Conservation (phyloP, 1,140 invertebrate genomes). For the Ostrea edulis region DNA sequence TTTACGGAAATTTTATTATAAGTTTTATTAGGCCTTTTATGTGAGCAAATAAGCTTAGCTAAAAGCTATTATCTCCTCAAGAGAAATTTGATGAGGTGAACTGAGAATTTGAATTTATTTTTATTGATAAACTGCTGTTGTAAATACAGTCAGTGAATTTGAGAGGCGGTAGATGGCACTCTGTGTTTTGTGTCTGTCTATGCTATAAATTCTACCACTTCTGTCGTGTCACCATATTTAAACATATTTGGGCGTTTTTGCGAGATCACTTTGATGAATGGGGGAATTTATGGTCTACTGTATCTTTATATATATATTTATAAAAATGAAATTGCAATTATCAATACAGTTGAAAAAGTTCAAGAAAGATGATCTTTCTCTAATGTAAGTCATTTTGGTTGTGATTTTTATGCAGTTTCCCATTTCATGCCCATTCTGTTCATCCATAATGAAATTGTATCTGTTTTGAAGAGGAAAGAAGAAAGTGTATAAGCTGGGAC, state of each 20-base stretch:
- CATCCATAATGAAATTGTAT: too few relatives aligned
- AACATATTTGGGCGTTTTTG: neutral
- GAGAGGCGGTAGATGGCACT: constrained; percentile 22
- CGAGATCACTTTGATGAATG: constrained; percentile 4
- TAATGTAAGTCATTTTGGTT: too few relatives aligned
- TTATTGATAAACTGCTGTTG: constrained; percentile 17
- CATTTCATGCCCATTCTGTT: too few relatives aligned
- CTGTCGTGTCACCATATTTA: neutral
- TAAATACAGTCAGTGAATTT: neutral
- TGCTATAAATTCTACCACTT: neutral
- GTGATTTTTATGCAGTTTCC: too few relatives aligned
- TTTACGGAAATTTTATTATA: constrained; percentile 36
- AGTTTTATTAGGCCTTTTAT: constrained; percentile 29
- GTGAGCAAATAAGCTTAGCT: constrained; percentile 9
- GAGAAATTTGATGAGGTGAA: constrained; percentile 24
- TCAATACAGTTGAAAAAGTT: too few relatives aligned
- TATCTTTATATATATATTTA: neutral
- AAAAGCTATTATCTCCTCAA: constrained; percentile 15
- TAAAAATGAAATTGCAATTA: too few relatives aligned
- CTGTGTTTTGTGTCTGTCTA: neutral
- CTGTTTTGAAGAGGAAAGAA: neutral
- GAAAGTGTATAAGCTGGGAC: neutral
- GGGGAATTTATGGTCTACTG: neutral
- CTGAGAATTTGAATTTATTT: constrained; percentile 7
- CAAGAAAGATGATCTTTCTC: too few relatives aligned